Percentiles rank a stretch among this genome's conserved stretches.
Evolutionary conservation across 1,140 invertebrate species (phyloP).

Genomic region (Brachionus sp.): DNA sequence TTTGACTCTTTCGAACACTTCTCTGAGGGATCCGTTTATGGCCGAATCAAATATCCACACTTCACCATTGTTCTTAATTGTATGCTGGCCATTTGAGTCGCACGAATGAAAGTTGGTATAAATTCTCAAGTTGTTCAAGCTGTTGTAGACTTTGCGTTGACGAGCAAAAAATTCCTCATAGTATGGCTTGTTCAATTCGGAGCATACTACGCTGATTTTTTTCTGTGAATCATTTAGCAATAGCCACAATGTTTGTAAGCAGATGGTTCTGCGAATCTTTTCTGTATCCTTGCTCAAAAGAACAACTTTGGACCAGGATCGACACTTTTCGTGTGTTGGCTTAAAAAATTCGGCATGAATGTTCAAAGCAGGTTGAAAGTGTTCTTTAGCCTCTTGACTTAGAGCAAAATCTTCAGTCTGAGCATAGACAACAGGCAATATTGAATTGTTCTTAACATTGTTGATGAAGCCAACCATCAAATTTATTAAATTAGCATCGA

Average conservation of each 20-base stretch:
- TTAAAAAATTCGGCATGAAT: conserved; percentile 33
- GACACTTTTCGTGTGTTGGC: conserved; percentile 15
- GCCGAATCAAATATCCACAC: conserved; percentile 35
- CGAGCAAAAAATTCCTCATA: conserved; percentile 40
- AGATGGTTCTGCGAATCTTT: conserved; percentile 24
- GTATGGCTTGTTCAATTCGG: conserved; percentile 41
- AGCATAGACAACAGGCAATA: conserved; percentile 29
- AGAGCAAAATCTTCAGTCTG: conserved; percentile 8
- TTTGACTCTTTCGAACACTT: conserved; percentile 7
- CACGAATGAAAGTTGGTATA: conserved; percentile 36
- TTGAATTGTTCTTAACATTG: conserved; percentile 8
- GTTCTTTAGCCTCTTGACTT: conserved; percentile 21
- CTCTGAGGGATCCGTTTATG: conserved; percentile 23
- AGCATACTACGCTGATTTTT: conserved; percentile 42
- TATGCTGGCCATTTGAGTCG: conserved; percentile 15
- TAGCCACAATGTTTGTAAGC: conserved; percentile 40
- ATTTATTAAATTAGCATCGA: conserved; percentile 12
- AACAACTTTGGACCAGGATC: conserved; percentile 7
- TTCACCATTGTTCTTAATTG: conserved; percentile 31
- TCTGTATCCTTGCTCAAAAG: not conserved
- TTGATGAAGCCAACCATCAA: conserved; percentile 38
- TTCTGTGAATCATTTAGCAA: conserved; percentile 41
- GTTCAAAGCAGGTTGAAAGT: conserved; percentile 28
- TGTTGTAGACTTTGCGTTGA: conserved; percentile 43
- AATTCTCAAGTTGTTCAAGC: conserved; percentile 39